phyloP scores from a whole-genome alignment of 2,888 invertebrate species.

The Torymus tubicola region DNA sequence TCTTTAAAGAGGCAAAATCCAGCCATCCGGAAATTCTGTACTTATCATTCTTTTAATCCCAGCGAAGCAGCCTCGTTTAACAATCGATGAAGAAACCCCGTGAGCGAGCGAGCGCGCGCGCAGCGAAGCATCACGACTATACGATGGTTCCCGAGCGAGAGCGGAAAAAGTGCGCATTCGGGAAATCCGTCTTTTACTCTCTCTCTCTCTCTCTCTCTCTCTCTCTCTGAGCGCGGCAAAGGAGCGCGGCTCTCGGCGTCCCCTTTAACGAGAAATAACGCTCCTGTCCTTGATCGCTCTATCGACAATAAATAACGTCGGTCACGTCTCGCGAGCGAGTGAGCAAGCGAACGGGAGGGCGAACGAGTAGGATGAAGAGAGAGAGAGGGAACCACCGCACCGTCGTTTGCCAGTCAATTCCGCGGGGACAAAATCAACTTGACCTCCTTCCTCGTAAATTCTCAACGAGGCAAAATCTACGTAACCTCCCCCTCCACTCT shows the following conservation, averaged over 20 bases:
- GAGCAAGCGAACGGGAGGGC: background rate
- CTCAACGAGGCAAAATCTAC: constrained; percentile 57
- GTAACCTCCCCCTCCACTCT: background rate
- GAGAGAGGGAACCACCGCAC: background rate
- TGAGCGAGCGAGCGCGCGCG: too few species aligned
- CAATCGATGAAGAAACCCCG: constrained; percentile 31
- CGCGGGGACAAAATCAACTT: constrained; percentile 65
- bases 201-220: too few species aligned
- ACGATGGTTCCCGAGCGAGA: too few species aligned
- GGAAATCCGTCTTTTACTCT: constrained; percentile 26
- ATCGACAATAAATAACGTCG: constrained; percentile 67
- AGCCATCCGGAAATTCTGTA: background rate
- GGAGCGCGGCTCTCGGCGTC: background rate
- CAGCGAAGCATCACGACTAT: too few species aligned
- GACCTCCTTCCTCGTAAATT: constrained; percentile 64
- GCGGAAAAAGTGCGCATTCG: too few species aligned
- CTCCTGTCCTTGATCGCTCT: constrained; percentile 45
- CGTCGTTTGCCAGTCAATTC: constrained; percentile 54
- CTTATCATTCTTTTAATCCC: background rate
- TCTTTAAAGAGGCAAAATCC: too few species aligned
- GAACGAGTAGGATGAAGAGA: too few species aligned
- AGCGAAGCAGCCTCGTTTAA: constrained; percentile 15
- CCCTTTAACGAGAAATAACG: constrained; percentile 52
- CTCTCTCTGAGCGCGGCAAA: too few species aligned
- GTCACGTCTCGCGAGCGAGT: constrained; percentile 54